phyloP scores from a whole-genome alignment of 2,797 vertebrate genomes.

The Clamator glandarius region DNA sequence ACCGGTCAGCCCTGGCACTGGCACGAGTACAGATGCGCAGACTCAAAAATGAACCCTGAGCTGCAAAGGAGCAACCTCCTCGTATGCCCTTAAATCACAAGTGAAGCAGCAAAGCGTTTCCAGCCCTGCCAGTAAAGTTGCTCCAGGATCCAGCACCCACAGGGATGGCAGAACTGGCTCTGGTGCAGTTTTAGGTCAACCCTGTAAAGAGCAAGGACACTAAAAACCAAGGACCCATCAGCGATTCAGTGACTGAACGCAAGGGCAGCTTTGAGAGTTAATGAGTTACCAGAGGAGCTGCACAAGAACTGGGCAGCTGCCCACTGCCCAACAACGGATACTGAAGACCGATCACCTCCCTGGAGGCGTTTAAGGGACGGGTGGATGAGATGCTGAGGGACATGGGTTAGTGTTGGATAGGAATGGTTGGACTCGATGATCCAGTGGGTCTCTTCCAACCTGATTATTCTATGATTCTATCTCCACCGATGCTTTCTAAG shows the following conservation, averaged over 20 bases:
- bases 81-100: rapidly evolving
- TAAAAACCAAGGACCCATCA: neutral
- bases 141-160: neutral
- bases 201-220: neutral
- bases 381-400: too few relatives aligned
- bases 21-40: neutral
- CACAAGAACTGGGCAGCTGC: conserved; percentile 7
- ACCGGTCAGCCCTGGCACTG: neutral
- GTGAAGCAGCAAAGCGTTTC: neutral
- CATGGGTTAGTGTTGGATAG: too few relatives aligned
- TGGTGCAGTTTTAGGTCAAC: rapidly evolving
- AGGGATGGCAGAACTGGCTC: neutral
- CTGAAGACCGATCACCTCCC: neutral
- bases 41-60: neutral
- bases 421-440: too few relatives aligned
- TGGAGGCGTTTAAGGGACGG: too few relatives aligned
- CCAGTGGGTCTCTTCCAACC: too few relatives aligned
- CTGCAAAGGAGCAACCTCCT: neutral
- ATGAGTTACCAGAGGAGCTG: conserved; percentile 10
- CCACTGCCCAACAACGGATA: neutral
- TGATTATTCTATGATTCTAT: too few relatives aligned
- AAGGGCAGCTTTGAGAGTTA: neutral
- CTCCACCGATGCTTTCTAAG: neutral
- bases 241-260: neutral
- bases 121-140: rapidly evolving